A percentile compares a stretch with the other conserved stretches of the same genome.
Evolutionary conservation across 2,888 invertebrate species (phyloP).

Genomic region (Molorchus minor): DNA sequence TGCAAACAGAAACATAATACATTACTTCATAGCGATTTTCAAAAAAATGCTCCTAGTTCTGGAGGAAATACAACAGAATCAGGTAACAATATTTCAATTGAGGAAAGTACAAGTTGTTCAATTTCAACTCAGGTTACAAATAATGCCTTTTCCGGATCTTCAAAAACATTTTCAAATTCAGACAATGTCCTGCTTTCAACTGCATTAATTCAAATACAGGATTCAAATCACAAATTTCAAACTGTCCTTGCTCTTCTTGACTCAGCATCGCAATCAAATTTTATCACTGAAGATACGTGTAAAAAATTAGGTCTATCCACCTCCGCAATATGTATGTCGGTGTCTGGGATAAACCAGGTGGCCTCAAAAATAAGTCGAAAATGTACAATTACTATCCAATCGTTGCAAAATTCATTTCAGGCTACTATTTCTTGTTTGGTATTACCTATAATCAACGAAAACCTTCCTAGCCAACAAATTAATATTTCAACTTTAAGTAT

Average conservation of each 20-base stretch:
- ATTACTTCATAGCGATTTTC: neutral
- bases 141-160: neutral
- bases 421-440: neutral
- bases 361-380: neutral
- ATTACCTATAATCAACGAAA: neutral
- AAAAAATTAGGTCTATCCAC: neutral
- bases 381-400: neutral
- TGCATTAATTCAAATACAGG: neutral
- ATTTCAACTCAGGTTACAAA: neutral
- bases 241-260: neutral
- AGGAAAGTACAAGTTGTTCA: neutral
- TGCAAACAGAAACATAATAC: slow-evolving; percentile 2
- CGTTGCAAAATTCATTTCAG: neutral
- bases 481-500: neutral
- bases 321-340: neutral
- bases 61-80: neutral
- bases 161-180: neutral
- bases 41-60: neutral
- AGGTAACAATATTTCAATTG: neutral
- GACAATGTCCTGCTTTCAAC: neutral
- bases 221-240: neutral
- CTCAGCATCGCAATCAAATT: neutral
- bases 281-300: neutral
- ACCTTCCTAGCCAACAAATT: neutral
- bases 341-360: neutral